Conservation (phyloP, 2,797 vertebrate species). For the Premnoplex brunnescens region DNA sequence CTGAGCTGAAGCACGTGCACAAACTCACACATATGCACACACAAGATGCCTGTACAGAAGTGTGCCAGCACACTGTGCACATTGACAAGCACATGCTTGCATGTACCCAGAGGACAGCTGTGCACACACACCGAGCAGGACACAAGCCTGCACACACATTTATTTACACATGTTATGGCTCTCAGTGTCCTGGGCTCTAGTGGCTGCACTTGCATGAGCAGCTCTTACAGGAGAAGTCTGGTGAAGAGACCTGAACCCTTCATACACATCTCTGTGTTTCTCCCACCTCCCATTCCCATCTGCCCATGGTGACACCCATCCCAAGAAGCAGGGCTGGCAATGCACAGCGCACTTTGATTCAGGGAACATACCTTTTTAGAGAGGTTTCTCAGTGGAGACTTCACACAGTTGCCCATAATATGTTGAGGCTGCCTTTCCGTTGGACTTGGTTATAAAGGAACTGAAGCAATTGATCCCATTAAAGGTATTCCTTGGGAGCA, state of each 20-base stretch:
- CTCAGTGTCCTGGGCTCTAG: not conserved
- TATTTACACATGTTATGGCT: not conserved
- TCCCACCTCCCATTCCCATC: slow-evolving; percentile 29
- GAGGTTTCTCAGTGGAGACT: slow-evolving; percentile 93
- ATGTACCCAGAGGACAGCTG: fast-evolving
- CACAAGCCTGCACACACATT: not conserved
- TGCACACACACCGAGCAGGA: not conserved
- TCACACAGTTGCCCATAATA: slow-evolving; percentile 97
- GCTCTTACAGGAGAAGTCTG: not conserved
- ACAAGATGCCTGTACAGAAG: not conserved
- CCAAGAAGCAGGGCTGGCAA: slow-evolving; percentile 35
- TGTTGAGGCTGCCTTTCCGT: slow-evolving; percentile 67
- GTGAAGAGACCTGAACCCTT: not conserved
- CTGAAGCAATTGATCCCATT: slow-evolving; percentile 74
- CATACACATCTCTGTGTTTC: not conserved
- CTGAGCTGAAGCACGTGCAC: not conserved
- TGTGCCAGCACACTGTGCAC: not conserved
- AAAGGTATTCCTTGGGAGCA: slow-evolving; percentile 73
- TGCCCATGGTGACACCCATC: slow-evolving; percentile 7
- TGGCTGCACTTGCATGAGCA: not conserved
- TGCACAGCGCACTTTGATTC: not conserved
- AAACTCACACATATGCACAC: not conserved
- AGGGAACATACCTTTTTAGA: slow-evolving; percentile 93
- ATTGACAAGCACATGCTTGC: not conserved
- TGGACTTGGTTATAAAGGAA: slow-evolving; percentile 67